These are phyloP conservation scores for Cheilosia variabilis DNA, from an alignment of 2,888 invertebrate species.

Conservation along the genomic window DNA sequence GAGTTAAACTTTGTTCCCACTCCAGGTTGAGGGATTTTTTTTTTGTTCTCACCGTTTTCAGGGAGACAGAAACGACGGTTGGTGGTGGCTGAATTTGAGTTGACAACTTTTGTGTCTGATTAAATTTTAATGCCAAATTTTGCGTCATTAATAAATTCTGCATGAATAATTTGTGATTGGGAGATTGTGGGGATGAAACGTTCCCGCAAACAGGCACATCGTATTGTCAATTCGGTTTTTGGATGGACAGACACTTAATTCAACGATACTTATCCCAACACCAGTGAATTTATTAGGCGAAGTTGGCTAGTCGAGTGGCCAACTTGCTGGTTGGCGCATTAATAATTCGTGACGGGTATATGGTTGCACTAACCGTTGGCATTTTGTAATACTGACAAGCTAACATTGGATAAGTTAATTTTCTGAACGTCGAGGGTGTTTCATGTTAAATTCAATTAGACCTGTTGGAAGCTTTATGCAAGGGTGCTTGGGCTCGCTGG, in stretches of 20 bases:
- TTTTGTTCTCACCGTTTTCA: conserved; percentile 7
- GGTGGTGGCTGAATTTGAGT: conserved; percentile 75
- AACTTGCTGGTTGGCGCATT: conserved; percentile 13
- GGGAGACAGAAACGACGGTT: conserved; percentile 10
- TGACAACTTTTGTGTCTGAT: conserved; percentile 81
- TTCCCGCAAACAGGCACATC: conserved; percentile 49
- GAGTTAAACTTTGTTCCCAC: conserved; percentile 63
- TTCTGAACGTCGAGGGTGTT: conserved; percentile 24
- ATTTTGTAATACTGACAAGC: conserved; percentile 59
- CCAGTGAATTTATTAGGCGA: conserved; percentile 52
- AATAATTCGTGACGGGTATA: conserved; percentile 44
- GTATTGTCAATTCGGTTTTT: conserved; percentile 53
- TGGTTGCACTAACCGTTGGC: conserved; percentile 47
- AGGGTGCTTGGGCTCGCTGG: conserved; percentile 1
- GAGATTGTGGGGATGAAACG: conserved; percentile 25
- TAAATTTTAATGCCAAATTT: conserved; percentile 81
- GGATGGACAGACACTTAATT: conserved; percentile 73
- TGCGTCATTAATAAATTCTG: conserved; percentile 77
- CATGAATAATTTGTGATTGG: conserved; percentile 77
- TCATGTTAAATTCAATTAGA: conserved; percentile 62
- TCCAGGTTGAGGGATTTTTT: conserved; percentile 24
- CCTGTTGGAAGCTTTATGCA: conserved; percentile 34
- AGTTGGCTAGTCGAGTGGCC: conserved; percentile 6
- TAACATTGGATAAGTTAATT: conserved; percentile 67
- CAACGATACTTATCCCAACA: conserved; percentile 45